Base-by-base conservation (phyloP, 2,888 invertebrate genomes). In the Plagodis dolabraria region DNA sequence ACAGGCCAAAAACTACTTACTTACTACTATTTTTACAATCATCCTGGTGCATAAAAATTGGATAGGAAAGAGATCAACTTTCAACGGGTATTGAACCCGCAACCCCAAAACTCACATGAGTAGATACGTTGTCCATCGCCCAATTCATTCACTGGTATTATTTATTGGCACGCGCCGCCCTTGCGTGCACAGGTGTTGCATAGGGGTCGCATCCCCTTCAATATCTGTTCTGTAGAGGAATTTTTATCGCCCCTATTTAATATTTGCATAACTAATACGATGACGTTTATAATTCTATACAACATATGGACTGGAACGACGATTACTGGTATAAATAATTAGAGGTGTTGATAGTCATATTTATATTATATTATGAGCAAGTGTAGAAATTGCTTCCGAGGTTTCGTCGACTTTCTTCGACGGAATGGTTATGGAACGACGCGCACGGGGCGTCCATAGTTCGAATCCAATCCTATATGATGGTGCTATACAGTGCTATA, bases 221-320 rank as follows among this genome's bases (percentile, higher is more conserved):
- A 53, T 53, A 53, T 47, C 47, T 69, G 56, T 43, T 12, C 12
- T 43, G 43, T 67, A 71, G 65, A 68, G 74, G 74, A 75, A 78
- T 74, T 60, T 55, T 62, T 12, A 63, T 68, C 72, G 55, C 77
- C 86, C 83, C 82, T 71, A 59, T 68, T 72, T 77, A 68, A 76
- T 85, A 79, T 84, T 85, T 86, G 88, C 90, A 90, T 91, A 83
- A 84, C 89, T 89, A 90, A 91, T 87, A 78, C 82, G 89, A 90
- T 91, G 89, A 89, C 84, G 77, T 80, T 84, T 77, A 69, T 77
- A 80, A 82, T 70, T 69, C 67, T 75, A 76, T 82, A 64, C 67
- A 72, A 75, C 89, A 90, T 79, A 85, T 88, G 89, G 86, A 67
- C 58, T 55, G 56, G 65, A 58, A 65, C 47, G 63, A 57, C 61